These are phyloP conservation scores for zebrafish (Danio rerio) DNA, from an alignment of 2,113 vertebrate species.

Conservation along the genomic window GRCz12tu NC_133185.1:8563001-8563500, in stretches of 20 bases:
- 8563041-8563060: not conserved
- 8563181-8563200: conserved; percentile 87
- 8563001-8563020: not conserved
- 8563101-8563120: not conserved
- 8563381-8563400: too few species aligned
- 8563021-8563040: not conserved
- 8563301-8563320: too few species aligned
- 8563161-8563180: conserved; percentile 85
- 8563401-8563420: too few species aligned
- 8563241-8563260: not conserved
- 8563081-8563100: not conserved
- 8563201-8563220: conserved; percentile 94
- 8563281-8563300: too few species aligned
- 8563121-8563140: conserved; percentile 87
- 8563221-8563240: conserved; percentile 78
- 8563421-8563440: too few species aligned
- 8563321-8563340: too few species aligned
- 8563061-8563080: not conserved
- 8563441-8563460: too few species aligned
- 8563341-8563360: too few species aligned
- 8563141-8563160: conserved; percentile 88
- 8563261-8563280: not conserved
- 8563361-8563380: too few species aligned
- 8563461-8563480: too few species aligned
- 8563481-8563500: too few species aligned